These are phyloP conservation scores for Caenorhabditis sinica DNA, from an alignment of 2,888 invertebrate species.

Conservation along the genomic window DNA sequence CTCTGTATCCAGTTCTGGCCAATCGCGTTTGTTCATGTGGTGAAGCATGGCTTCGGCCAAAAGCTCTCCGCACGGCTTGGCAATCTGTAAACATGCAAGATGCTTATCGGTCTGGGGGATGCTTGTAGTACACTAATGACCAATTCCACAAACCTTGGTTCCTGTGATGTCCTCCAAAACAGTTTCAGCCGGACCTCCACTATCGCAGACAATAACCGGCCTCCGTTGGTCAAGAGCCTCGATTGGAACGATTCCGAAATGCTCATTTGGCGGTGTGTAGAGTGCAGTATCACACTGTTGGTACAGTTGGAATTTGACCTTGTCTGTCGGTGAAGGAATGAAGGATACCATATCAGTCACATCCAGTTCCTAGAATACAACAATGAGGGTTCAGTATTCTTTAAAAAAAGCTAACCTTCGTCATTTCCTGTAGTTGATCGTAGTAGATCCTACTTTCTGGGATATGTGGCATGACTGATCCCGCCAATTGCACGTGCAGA, in stretches of 20 bases:
- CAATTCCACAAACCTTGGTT: constrained; percentile 75
- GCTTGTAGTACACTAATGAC: constrained; percentile 25
- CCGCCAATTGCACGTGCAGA: constrained; percentile 82
- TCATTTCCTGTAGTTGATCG: constrained; percentile 84
- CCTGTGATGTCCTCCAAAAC: constrained; percentile 86
- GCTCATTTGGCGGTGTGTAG: constrained; percentile 97
- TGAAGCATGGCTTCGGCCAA: constrained; percentile 81
- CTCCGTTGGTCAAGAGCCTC: constrained; percentile 97
- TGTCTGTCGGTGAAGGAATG: constrained; percentile 84
- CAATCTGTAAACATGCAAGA: constrained; percentile 72
- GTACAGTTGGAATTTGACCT: constrained; percentile 84
- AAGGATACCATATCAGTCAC: constrained; percentile 84
- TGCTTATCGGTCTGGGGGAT: constrained; percentile 13
- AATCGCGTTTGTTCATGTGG: constrained; percentile 80
- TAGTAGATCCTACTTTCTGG: constrained; percentile 85
- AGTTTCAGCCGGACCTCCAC: constrained; percentile 97
- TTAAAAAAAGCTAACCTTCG: constrained; percentile 68
- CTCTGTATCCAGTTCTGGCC: constrained; percentile 82
- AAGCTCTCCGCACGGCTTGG: constrained; percentile 78
- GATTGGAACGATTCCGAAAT: constrained; percentile 98
- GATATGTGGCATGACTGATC: constrained; percentile 85
- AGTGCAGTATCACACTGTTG: constrained; percentile 85
- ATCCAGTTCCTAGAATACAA: constrained; percentile 75
- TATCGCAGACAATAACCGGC: constrained; percentile 96
- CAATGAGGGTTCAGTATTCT: neutral